These are phyloP conservation scores for Botia kubotai DNA, from an alignment of 2,797 vertebrate genomes.

Conservation along the genomic window DNA sequence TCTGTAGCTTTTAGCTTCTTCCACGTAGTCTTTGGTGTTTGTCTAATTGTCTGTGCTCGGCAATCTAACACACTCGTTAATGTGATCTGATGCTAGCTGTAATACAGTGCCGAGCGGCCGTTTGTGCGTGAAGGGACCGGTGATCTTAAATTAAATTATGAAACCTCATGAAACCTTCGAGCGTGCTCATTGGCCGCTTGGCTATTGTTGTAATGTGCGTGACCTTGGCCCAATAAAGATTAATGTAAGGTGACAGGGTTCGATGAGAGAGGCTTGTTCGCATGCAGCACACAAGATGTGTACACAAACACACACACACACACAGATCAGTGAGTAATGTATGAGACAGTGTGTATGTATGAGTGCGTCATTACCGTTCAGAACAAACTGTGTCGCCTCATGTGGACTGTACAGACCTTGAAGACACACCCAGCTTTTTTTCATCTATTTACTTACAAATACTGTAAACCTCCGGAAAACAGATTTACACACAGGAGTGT, in stretches of 20 bases:
- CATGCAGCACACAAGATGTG: slow-evolving; percentile 70
- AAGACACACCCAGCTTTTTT: background rate
- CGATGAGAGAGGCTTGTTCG: slow-evolving; percentile 65
- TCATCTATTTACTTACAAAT: too few species aligned
- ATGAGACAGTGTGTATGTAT: slow-evolving; percentile 2
- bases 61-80: slow-evolving; percentile 78
- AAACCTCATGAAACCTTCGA: slow-evolving; percentile 70
- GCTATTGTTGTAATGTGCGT: slow-evolving; percentile 75
- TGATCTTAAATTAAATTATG: slow-evolving; percentile 56
- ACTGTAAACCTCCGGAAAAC: too few species aligned
- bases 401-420: slow-evolving; percentile 30
- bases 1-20: slow-evolving; percentile 67
- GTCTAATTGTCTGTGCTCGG: slow-evolving; percentile 77
- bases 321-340: slow-evolving; percentile 28
- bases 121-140: slow-evolving; percentile 21
- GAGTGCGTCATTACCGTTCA: slow-evolving; percentile 29
- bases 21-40: slow-evolving; percentile 67
- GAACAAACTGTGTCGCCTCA: background rate
- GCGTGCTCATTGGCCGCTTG: slow-evolving; percentile 72
- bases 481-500: too few species aligned
- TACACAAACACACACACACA: background rate
- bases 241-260: slow-evolving; percentile 72
- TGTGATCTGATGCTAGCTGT: slow-evolving; percentile 62
- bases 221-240: slow-evolving; percentile 79
- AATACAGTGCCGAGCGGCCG: slow-evolving; percentile 39